Base-by-base conservation (phyloP, 1,140 invertebrate species). In the Drosophila nasuta region DNA sequence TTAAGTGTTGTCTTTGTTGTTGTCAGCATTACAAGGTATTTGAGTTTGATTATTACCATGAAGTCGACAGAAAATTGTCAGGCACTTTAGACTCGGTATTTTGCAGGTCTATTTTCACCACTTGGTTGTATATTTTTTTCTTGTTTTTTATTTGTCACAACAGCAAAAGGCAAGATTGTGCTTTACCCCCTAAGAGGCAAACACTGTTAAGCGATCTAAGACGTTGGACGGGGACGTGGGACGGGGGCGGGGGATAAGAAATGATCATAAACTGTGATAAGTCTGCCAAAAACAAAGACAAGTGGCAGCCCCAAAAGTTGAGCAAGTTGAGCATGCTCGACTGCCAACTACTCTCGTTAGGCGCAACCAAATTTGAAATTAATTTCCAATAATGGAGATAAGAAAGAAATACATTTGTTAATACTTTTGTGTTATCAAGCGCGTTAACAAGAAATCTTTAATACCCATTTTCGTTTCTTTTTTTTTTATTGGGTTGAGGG, bases 211-310 rank as follows among this genome's bases (percentile, higher is more conserved):
- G n/a, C 41, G 41, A 3, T 43, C 41, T 2, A 43, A 5, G 7
- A 10, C 5, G n/a, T 1, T 0, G n/a, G 41, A 43, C 1, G 41
- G 0, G 0, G n/a, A n/a, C 13, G 0, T n/a, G 11, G 41, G 41
- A 13, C 41, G 41, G 13, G n/a, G 41, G 41, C 11, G 41, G 41
- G 41, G 41, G 41, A 25, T 5, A 43, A 4, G 2, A 4, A 5
- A 43, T 5, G 41, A 43, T 43, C 41, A n/a, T 13, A 43, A 43
- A 13, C 41, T 13, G n/a, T 46, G 35, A 43, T 43, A 43, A 43
- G 41, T 43, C 43, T 17, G 33, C 25, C 11, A 52, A 30, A 25
- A 48, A 62, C 41, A 63, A 69, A 77, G 75, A 38, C 35, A 38
- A 38, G 30, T 33, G 30, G 30, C 30, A 33, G 7, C 30, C 30